Percentiles rank a stretch among this genome's conserved stretches.
Conservation (phyloP, 2,888 invertebrate genomes). For the Sympetrum striolatum region DNA sequence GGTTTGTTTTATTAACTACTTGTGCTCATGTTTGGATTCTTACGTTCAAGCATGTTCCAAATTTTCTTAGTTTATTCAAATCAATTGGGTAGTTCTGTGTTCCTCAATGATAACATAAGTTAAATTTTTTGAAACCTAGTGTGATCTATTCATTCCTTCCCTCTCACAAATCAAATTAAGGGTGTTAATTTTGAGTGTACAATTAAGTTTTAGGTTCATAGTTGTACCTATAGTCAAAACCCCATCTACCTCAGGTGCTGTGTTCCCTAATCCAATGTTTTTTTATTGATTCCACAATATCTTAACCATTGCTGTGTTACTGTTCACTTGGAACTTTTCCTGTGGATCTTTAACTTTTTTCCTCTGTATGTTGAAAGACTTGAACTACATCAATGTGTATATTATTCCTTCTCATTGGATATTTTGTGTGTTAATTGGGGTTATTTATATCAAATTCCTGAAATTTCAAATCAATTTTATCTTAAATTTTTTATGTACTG, state of each 20-base stretch:
- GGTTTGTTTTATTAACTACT: not conserved
- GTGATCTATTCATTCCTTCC: slow-evolving; percentile 32
- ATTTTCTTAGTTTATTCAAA: not conserved
- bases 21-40: not conserved
- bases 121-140: not conserved
- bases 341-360: not conserved
- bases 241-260: slow-evolving; percentile 36
- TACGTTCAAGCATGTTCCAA: not conserved
- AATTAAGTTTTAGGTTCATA: slow-evolving; percentile 5
- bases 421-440: slow-evolving; percentile 12
- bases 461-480: not conserved
- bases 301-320: not conserved
- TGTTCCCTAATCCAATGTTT: slow-evolving; percentile 24
- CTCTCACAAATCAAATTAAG: not conserved
- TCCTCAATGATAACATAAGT: not conserved
- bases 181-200: not conserved
- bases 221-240: slow-evolving; percentile 33
- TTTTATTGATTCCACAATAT: not conserved
- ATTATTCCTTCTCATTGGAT: slow-evolving; percentile 10
- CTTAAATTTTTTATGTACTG: not conserved
- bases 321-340: not conserved
- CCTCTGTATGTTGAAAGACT: slow-evolving; percentile 1
- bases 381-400: not conserved
- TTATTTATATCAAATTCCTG: not conserved
- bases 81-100: not conserved